Percentiles rank a stretch among this genome's conserved stretches.
These are phyloP conservation scores for Heliconius hortense DNA, from an alignment of 2,888 invertebrate genomes.

Conservation along the genomic window DNA sequence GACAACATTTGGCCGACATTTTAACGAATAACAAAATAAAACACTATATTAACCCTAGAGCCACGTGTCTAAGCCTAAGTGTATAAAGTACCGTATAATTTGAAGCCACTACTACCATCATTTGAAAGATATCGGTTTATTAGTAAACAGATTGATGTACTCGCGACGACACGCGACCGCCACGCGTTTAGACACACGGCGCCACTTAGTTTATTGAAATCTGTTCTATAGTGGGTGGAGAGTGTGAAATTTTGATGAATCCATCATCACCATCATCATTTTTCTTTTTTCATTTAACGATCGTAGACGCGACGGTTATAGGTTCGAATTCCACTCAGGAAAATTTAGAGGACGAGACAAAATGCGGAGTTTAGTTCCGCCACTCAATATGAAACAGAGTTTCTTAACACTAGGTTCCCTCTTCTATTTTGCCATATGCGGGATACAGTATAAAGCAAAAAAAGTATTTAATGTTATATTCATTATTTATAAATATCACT, in stretches of 20 bases:
- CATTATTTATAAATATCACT: too few species aligned
- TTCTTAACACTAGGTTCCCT: too few species aligned
- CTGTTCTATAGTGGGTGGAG: constrained; percentile 6
- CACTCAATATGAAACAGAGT: too few species aligned
- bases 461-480: too few species aligned
- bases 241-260: not conserved
- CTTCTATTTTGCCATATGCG: too few species aligned
- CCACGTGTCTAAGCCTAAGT: not conserved
- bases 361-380: too few species aligned
- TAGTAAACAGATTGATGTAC: constrained; percentile 28
- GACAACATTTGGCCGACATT: constrained; percentile 5
- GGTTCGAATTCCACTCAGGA: too few species aligned
- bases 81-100: constrained; percentile 5
- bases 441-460: too few species aligned
- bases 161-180: constrained; percentile 24
- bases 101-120: not conserved
- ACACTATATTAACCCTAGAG: not conserved
- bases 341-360: too few species aligned
- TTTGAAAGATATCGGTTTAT: constrained; percentile 21
- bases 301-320: too few species aligned
- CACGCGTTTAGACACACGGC: constrained; percentile 19
- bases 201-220: not conserved
- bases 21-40: not conserved
- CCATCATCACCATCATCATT: too few species aligned
- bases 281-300: not conserved